Percentiles rank a stretch among this genome's conserved stretches.
phyloP scores from a whole-genome alignment of 1,140 invertebrate genomes.

The Nixonia krombeini region DNA sequence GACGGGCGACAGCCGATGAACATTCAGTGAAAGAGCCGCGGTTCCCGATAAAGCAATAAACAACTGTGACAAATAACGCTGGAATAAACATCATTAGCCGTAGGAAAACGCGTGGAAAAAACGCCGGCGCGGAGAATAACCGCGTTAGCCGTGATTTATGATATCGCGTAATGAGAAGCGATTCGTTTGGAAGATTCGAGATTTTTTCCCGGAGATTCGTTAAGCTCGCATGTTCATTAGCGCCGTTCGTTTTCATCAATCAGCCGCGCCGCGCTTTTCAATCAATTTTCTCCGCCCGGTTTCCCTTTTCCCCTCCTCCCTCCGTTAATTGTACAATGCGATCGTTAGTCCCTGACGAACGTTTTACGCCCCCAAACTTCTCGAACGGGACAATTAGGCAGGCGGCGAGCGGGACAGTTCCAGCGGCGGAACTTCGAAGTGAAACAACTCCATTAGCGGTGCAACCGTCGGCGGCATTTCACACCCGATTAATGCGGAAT shows the following conservation, averaged over 20 bases:
- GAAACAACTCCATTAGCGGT: conserved; percentile 50
- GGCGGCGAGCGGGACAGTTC: conserved; percentile 37
- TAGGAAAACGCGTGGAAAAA: neutral
- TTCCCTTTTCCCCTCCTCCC: conserved; percentile 3
- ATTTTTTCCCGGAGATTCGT: neutral
- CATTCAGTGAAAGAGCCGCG: conserved; percentile 19
- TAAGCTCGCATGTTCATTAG: neutral
- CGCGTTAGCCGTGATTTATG: too few species aligned
- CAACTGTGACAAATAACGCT: too few species aligned
- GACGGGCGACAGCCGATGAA: conserved; percentile 41
- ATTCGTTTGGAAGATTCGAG: conserved; percentile 9
- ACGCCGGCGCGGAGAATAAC: too few species aligned
- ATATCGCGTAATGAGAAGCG: too few species aligned
- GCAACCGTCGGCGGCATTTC: conserved; percentile 37
- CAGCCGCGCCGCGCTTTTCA: conserved; percentile 2
- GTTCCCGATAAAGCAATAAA: conserved; percentile 8
- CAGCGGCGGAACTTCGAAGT: conserved; percentile 30
- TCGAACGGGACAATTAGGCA: conserved; percentile 48
- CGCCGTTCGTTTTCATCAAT: conserved; percentile 15
- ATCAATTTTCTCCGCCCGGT: conserved; percentile 5
- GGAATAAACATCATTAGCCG: neutral
- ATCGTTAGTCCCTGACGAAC: conserved; percentile 22
- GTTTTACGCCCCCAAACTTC: conserved; percentile 21
- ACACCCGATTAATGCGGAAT: conserved; percentile 20
- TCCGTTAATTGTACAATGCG: conserved; percentile 13